Evolutionary conservation across 2,797 vertebrate species (phyloP), one percentile per base, ranked within the genome.

Genomic region (Gymnothorax javanicus): DNA sequence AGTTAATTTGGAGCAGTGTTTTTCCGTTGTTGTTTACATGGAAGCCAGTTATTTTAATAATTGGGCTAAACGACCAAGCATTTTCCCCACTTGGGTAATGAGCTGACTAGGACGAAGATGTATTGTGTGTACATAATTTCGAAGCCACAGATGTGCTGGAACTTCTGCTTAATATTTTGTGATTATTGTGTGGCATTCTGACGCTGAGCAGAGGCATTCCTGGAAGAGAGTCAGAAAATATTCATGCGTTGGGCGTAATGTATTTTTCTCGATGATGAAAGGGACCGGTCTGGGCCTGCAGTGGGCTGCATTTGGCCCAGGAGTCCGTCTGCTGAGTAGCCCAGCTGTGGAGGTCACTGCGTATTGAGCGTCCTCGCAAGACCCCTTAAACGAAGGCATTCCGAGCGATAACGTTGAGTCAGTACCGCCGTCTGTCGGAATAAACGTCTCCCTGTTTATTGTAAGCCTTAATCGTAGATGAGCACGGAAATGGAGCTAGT

Each of bases 401-500:
- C n/a, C 23, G n/a, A 67, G 64, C 64, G 23, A 67, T n/a, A 67
- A 67, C 23, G 64, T 67, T 67, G 0, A 67, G 64, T 67, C 23
- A 67, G 7, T 67, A 67, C 64, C 9, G 64, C 64, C 23, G 64
- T 25, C 64, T 67, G 64, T 67, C 64, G 1, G 9, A 67, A 25
- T 67, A 67, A 67, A 67, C 25, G 20, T 7, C 64, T 67, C 64
- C 64, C 64, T 67, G 64, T 67, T n/a, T 67, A 67, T 67, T 67
- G 64, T 25, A 67, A n/a, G 64, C 23, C 64, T 67, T 67, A 67
- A 67, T 67, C 64, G 23, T 9, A 90, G 93, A 92, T 92, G 93
- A 94, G 93, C 89, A 93, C 87, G 90, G 52, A 84, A 91, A 92
- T 92, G 92, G 89, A 91, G 88, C 90, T 90, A 87, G 86, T 90